Base-by-base conservation (phyloP, 2,888 invertebrate species). In the Andrena hattorfiana region DNA sequence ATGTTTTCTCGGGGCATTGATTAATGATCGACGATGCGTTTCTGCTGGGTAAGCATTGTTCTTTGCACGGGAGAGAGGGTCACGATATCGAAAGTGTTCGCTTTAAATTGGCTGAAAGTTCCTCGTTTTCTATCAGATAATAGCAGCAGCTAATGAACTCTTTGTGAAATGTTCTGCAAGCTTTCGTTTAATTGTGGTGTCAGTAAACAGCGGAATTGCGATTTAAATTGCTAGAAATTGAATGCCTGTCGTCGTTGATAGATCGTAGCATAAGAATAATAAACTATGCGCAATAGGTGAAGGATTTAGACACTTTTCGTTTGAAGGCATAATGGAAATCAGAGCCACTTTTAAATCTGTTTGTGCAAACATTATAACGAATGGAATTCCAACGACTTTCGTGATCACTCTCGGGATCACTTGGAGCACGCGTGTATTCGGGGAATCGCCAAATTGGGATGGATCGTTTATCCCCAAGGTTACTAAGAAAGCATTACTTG, bases 361-460 rank as follows among this genome's bases (percentile, higher is more conserved):
- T 54, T n/a, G 16, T 7, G 3, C 10, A 20, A 26, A 49, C 3
- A n/a, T 32, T 35, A 51, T 10, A 23, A 42, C 6, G 32, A 56
- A 68, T 30, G 42, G 66, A 73, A 76, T 75, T 78, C 60, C 42
- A 49, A 28, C n/a, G 73, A 80, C 59, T 73, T 75, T 32, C 72
- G 63, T 70, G 68, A 86, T 86, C 77, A 76, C 69, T 49, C 67
- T 70, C 54, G 48, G 59, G 74, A 68, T 66, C 72, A 78, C 30
- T 77, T 73, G 66, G 49, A 28, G 42, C 68, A 26, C 62, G 30
- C 60, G 77, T 63, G 63, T 48, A 64, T 67, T 81, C 78, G 67
- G 84, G 66, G 84, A 89, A 91, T 90, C 84, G 83, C 76, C 87
- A 87, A 90, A 90, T 90, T 85, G 77, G 87, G 84, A 80, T 86